Base-by-base conservation (phyloP, 2,888 invertebrate species). In the Mythimna ferrago region DNA sequence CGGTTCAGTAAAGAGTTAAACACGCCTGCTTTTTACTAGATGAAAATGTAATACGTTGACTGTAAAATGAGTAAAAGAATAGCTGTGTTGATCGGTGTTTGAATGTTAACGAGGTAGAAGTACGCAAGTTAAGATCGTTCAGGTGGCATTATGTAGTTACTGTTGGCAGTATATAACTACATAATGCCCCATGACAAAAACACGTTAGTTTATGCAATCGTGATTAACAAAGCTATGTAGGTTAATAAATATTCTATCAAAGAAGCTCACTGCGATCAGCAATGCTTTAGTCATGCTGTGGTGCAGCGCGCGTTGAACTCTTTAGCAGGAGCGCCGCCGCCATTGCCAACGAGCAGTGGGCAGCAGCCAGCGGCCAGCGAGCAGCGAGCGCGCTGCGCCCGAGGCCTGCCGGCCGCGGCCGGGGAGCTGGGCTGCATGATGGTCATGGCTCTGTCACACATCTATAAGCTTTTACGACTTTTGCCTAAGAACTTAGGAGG, bases 291-390 rank as follows among this genome's bases (percentile, higher is more conserved):
- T 26, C 5, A 44, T 10, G 62, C 26, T 10, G 66, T 66, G n/a
- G 51, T 53, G 51, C 51, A 53, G 83, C 82, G 80, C 88, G 87
- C 88, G 88, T 88, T 88, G 81, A 88, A 81, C 76, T 88, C 88
- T 88, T 85, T 86, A 68, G 54, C 60, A 79, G 68, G 84, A 64
- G 65, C 56, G 21, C 32, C 32, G 32, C 32, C 32, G 35, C 35
- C n/a, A 4, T 21, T 5, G 14, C 14, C 44, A 11, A 14, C 44
- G 44, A 44, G 14, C 44, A 44, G 51, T 51, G 48, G 14, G 26
- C 26, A 26, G n/a, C n/a, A 10, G 32, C 2, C 44, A 44, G 11
- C 44, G 44, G 7, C 11, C 44, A 44, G 48, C 48, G 10, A 14
- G 14, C 32, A 32, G 32, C 32, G 32, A 32, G 14, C 32, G 14